A percentile compares a stretch with the other conserved stretches of the same genome.
Evolutionary conservation across 1,140 invertebrate species (phyloP).

Genomic region (Ceratina japonica): DNA sequence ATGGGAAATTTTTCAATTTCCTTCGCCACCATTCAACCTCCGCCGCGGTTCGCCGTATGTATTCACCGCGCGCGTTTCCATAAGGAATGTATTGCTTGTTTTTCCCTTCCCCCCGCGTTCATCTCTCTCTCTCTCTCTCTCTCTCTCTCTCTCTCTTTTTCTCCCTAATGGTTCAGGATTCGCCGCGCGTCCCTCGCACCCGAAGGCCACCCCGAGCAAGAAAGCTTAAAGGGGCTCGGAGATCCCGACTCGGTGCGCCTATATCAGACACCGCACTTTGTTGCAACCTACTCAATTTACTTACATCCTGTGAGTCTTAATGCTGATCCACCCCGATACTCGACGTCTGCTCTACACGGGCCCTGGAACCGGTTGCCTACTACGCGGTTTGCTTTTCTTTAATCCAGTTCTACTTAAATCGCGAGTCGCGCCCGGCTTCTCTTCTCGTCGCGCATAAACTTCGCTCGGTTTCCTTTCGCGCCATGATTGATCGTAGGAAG

Average conservation of each 20-base stretch:
- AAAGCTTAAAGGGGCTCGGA: slow-evolving; percentile 33
- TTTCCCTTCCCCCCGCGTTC: background rate
- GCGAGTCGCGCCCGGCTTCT: too few relatives aligned
- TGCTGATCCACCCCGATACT: background rate
- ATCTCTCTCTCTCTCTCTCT: too few relatives aligned
- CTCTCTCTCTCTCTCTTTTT: too few relatives aligned
- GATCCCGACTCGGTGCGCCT: background rate
- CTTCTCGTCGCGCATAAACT: too few relatives aligned
- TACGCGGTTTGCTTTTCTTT: background rate
- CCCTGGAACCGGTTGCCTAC: background rate
- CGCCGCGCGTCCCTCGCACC: slow-evolving; percentile 4
- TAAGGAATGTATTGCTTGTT: slow-evolving; percentile 49
- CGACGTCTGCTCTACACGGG: too few relatives aligned
- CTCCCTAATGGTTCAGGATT: slow-evolving; percentile 27
- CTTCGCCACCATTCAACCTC: slow-evolving; percentile 27
- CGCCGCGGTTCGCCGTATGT: slow-evolving; percentile 16
- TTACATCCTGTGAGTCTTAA: slow-evolving; percentile 19
- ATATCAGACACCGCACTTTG: slow-evolving; percentile 29
- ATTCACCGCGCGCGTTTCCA: slow-evolving; percentile 32
- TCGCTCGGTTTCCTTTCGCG: background rate
- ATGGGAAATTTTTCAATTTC: slow-evolving; percentile 55
- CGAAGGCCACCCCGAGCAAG: slow-evolving; percentile 15
- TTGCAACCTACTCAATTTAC: slow-evolving; percentile 20
- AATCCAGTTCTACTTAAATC: background rate
- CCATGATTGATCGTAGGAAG: background rate